These are phyloP conservation scores for Pristionchus arcanus DNA, from an alignment of 2,888 invertebrate species.

Conservation along the genomic window DNA sequence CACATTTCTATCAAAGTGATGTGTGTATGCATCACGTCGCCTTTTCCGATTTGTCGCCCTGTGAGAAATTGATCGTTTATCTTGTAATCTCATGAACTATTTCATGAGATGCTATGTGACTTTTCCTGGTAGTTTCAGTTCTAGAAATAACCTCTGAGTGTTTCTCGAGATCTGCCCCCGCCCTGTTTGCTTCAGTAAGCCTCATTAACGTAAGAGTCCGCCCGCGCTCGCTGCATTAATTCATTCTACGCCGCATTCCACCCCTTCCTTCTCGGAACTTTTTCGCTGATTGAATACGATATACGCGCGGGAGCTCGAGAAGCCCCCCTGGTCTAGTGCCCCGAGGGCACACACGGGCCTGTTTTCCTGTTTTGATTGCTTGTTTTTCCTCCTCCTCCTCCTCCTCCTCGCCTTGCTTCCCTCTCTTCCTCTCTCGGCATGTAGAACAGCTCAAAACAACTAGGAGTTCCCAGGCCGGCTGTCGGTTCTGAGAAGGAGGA, in stretches of 20 bases:
- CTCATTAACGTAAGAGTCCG: not conserved
- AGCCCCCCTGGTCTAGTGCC: not conserved
- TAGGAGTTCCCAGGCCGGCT: slow-evolving; percentile 3
- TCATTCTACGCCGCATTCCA: not conserved
- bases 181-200: not conserved
- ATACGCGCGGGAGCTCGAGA: not conserved
- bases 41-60: no score
- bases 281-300: not conserved
- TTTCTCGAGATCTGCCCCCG: not conserved
- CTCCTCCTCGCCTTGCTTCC: not conserved
- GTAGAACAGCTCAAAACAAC: slow-evolving; percentile 10
- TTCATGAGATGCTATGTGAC: no score
- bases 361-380: not conserved
- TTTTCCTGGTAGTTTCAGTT: not conserved
- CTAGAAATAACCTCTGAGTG: not conserved
- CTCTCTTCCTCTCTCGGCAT: not conserved
- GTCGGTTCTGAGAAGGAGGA: not conserved
- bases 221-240: not conserved
- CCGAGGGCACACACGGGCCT: not conserved
- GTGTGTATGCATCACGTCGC: no score
- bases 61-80: no score
- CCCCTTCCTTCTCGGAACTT: not conserved
- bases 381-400: not conserved
- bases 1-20: no score
- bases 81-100: no score